These are phyloP conservation scores for Pogonomyrmex barbatus DNA, from an alignment of 1,140 invertebrate species.

Conservation along the genomic window DNA sequence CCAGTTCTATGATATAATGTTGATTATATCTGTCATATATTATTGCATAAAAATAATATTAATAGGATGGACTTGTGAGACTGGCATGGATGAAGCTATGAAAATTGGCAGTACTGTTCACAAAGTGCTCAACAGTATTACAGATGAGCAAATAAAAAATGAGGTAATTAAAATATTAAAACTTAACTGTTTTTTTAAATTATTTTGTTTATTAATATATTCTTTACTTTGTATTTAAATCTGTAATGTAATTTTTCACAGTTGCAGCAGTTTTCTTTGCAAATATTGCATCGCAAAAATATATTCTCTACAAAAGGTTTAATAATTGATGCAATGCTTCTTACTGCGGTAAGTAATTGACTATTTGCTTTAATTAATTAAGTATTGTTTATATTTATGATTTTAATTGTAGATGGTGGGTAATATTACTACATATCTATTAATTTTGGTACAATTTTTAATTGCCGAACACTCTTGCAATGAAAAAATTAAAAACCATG, in stretches of 20 bases:
- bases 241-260: conserved; percentile 59
- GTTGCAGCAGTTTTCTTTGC: conserved; percentile 77
- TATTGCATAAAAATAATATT: conserved; percentile 73
- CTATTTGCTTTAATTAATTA: neutral
- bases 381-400: neutral
- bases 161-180: conserved; percentile 74
- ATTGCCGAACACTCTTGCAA: neutral
- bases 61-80: conserved; percentile 78
- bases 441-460: conserved; percentile 78
- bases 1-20: neutral
- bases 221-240: neutral
- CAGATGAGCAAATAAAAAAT: conserved; percentile 75
- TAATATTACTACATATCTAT: conserved; percentile 72
- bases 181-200: neutral
- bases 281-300: conserved; percentile 76
- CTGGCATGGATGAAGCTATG: conserved; percentile 71
- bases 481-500: neutral
- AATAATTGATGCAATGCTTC: conserved; percentile 66
- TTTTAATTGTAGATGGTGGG: conserved; percentile 71
- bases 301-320: conserved; percentile 73
- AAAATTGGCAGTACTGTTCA: conserved; percentile 75
- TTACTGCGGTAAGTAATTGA: conserved; percentile 67
- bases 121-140: conserved; percentile 72
- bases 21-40: conserved; percentile 26
- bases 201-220: neutral